Percentiles rank a stretch among this genome's conserved stretches.
These are phyloP conservation scores for Hirtodrosophila alboralis DNA, from an alignment of 2,888 invertebrate species.

Conservation along the genomic window DNA sequence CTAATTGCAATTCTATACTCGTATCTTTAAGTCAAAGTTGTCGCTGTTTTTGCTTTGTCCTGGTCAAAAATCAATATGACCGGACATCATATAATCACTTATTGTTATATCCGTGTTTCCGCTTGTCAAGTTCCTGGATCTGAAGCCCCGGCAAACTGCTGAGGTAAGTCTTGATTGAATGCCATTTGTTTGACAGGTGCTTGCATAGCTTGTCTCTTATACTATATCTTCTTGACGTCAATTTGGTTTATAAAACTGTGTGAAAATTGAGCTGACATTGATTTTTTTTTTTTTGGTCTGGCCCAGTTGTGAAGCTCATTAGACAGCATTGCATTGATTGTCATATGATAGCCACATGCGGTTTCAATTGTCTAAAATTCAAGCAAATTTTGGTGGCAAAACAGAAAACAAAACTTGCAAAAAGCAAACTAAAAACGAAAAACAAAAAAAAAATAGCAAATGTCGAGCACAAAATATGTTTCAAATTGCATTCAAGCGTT, in stretches of 20 bases:
- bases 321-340: constrained; percentile 68
- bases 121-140: constrained; percentile 12
- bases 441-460: constrained; percentile 16
- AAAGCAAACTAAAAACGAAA: constrained; percentile 6
- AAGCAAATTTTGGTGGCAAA: constrained; percentile 16
- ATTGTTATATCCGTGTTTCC: constrained; percentile 32
- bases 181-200: constrained; percentile 54
- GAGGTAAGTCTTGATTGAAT: constrained; percentile 58
- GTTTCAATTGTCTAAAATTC: constrained; percentile 40
- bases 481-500: constrained; percentile 73
- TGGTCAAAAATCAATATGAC: constrained; percentile 27
- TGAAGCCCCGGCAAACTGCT: constrained; percentile 12
- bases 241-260: constrained; percentile 59
- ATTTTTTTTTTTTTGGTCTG: constrained; percentile 51
- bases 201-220: constrained; percentile 9
- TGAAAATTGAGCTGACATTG: constrained; percentile 66
- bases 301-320: constrained; percentile 55
- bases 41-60: no score
- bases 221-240: constrained; percentile 38
- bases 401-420: constrained; percentile 29
- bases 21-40: no score
- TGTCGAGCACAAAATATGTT: constrained; percentile 60
- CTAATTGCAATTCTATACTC: no score
- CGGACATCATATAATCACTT: constrained; percentile 44
- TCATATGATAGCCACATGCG: constrained; percentile 63